Evolutionary conservation across 1,140 invertebrate species (phyloP), one percentile per base, ranked within the genome.

Genomic region (Lanistes nyassanus): DNA sequence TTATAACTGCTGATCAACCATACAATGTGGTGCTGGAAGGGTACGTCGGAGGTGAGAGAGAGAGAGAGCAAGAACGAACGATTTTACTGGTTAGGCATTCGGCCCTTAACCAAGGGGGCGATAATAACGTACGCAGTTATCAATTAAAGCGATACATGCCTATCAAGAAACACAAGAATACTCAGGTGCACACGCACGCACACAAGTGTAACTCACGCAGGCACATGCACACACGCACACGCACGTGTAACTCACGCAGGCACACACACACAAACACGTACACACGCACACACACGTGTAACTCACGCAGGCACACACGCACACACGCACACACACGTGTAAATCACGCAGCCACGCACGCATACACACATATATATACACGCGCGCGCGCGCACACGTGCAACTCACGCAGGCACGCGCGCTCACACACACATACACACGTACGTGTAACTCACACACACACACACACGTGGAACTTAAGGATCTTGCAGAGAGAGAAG

Each of bases 291-390:
- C 66, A 68, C 66, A 68, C 39, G n/a, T n/a, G n/a, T n/a, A n/a
- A 68, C 66, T 47, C 66, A 68, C 66, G 51, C 66, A 68, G 37
- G 51, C 66, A 68, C 66, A 68, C 66, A 68, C 66, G 53, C 66
- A 68, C 37, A 51, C 66, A 53, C 66, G 26, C 0, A 51, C 42
- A 26, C 66, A 26, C 66, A 51, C 66, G 53, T 23, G 31, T 19
- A 7, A 39, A 23, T 0, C 36, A 21, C 26, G 37, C 2, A 36
- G 21, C 0, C 62, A 7, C 4, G 55, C 34, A 74, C 37, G 64
- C 58, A 64, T 58, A 64, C 71, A 51, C 71, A 64, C 60, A 51
- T 58, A 64, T 58, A 55, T 42, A 53, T 26, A 31, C 47, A 69
- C 47, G 29, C 42, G 51, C 67, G 51, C 42, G 51, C 19, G 51